Evolutionary conservation across 2,113 vertebrate species (phyloP).

Genomic region (Perca flavescens): DNA sequence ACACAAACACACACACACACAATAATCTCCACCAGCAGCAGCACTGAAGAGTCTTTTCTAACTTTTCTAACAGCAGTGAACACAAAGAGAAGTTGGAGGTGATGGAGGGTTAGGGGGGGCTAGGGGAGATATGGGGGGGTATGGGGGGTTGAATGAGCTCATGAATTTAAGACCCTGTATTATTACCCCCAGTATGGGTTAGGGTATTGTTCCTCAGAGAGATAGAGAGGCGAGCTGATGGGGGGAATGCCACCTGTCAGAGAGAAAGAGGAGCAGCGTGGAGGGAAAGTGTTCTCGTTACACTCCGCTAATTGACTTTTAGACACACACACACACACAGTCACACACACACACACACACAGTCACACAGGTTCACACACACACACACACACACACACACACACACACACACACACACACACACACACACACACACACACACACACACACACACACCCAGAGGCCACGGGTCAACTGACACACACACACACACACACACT

Average conservation of each 20-base stretch:
- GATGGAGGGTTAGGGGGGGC: slow-evolving; percentile 37
- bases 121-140: slow-evolving; percentile 16
- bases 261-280: slow-evolving; percentile 18
- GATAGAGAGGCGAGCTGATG: slow-evolving; percentile 43
- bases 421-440: no score
- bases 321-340: neutral
- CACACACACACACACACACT: no score
- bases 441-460: no score
- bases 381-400: no score
- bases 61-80: slow-evolving; percentile 70
- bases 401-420: no score
- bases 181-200: slow-evolving; percentile 62
- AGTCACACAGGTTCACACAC: no score
- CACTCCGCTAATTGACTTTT: slow-evolving; percentile 63
- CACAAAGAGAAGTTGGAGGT: slow-evolving; percentile 39
- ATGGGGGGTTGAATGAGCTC: slow-evolving; percentile 82
- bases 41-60: slow-evolving; percentile 54
- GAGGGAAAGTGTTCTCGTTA: slow-evolving; percentile 32
- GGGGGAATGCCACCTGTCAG: slow-evolving; percentile 66
- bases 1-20: slow-evolving; percentile 18
- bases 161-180: slow-evolving; percentile 90
- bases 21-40: neutral
- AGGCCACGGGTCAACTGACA: no score
- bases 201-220: slow-evolving; percentile 33
- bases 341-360: no score